Conservation (phyloP, 2,113 vertebrate species). For the Anoplopoma fimbria region DNA sequence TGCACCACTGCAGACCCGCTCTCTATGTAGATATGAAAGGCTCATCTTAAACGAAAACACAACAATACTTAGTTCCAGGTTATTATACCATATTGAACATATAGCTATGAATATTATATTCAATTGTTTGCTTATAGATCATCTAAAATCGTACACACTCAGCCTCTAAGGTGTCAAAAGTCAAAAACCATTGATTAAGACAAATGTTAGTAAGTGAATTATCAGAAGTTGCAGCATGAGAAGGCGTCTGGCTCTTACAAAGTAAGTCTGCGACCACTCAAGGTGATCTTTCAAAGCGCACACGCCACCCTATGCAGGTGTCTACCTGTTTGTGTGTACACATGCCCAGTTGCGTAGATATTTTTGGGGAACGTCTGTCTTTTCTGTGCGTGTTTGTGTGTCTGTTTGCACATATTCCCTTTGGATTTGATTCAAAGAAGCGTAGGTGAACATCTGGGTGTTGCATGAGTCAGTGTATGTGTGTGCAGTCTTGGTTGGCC, state of each 20-base stretch:
- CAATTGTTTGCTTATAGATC: neutral
- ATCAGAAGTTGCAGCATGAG: neutral
- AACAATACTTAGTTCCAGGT: neutral
- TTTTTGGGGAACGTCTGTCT: neutral
- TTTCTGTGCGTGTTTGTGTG: neutral
- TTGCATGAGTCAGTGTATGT: neutral
- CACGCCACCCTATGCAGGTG: neutral
- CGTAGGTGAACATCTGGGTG: constrained; percentile 5
- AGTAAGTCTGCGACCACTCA: neutral
- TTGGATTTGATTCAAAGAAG: neutral
- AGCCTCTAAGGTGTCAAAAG: neutral
- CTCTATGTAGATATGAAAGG: neutral
- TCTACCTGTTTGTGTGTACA: constrained; percentile 4
- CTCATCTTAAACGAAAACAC: neutral
- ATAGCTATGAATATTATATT: neutral
- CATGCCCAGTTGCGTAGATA: neutral
- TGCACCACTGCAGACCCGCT: no score
- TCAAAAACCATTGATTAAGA: neutral
- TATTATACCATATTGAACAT: neutral
- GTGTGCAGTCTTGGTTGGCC: neutral
- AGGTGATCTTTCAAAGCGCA: neutral
- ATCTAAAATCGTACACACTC: no score
- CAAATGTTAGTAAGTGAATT: neutral
- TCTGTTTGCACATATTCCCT: neutral
- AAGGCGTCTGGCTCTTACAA: neutral